phyloP scores from a whole-genome alignment of 1,140 invertebrate species.

The Cyclargus thomasi region DNA sequence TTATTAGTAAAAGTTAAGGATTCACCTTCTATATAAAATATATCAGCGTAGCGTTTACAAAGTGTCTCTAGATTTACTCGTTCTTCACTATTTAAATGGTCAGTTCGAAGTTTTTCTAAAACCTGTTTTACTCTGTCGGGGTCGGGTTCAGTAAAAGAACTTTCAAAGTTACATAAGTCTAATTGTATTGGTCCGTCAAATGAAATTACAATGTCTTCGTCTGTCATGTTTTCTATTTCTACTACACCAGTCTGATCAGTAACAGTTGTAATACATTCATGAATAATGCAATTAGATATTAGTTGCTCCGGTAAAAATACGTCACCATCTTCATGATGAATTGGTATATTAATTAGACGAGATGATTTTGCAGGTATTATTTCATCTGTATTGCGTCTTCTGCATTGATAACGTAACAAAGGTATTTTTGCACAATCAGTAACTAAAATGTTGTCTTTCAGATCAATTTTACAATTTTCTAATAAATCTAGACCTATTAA shows the following conservation, averaged over 20 bases:
- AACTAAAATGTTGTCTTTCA: constrained; percentile 19
- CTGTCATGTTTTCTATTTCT: constrained; percentile 24
- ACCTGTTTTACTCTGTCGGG: constrained; percentile 22
- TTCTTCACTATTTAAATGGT: constrained; percentile 28
- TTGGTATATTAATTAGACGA: constrained; percentile 13
- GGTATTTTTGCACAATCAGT: constrained; percentile 15
- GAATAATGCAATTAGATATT: constrained; percentile 28
- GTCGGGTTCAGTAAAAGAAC: constrained; percentile 12
- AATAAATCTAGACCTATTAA: constrained; percentile 26
- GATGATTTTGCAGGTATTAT: constrained; percentile 16
- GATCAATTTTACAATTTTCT: constrained; percentile 26
- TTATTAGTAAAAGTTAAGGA: constrained; percentile 26
- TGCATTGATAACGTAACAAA: constrained; percentile 17
- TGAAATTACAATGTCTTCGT: constrained; percentile 18
- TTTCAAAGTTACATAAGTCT: constrained; percentile 23
- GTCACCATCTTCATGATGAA: constrained; percentile 8
- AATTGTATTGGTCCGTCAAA: constrained; percentile 9
- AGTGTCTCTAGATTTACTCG: constrained; percentile 21
- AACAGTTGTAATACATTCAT: constrained; percentile 27
- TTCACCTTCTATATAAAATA: constrained; percentile 30
- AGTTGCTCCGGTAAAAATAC: constrained; percentile 1
- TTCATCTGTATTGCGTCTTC: constrained; percentile 8
- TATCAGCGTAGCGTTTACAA: constrained; percentile 23
- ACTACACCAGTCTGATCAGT: constrained; percentile 19
- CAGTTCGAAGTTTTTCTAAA: constrained; percentile 20